Evolutionary conservation across 2,888 invertebrate species (phyloP), one percentile per base, ranked within the genome.

Genomic region (Platycnemis pennipes): DNA sequence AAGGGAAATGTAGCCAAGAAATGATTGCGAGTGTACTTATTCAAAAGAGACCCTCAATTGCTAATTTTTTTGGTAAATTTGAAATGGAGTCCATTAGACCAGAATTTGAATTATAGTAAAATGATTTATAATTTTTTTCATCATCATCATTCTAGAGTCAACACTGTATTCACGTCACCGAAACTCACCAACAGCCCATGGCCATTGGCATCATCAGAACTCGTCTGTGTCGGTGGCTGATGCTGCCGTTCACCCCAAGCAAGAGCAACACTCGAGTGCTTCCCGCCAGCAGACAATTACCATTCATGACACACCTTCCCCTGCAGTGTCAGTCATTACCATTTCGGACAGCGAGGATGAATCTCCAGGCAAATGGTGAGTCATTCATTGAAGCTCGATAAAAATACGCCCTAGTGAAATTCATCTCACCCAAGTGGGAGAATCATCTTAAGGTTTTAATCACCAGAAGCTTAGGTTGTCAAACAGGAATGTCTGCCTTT

Each of bases 281-380:
- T 46, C 63, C 44, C 96, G 97, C 88, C 98, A 98, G 95, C 99
- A 98, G 96, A 99, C 99, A 31, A 99, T 99, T 96, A 99, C 99
- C 94, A 99, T 99, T 96, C 98, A 99, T 95, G 99, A 99, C 96
- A 99, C 99, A 46, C 99, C 99, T 0, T 99, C 99, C 53, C 99
- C 99, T 4, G 98, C 99, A 88, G 99, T 98, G 94, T 99, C 99
- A 94, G 99, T 99, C 95, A 99, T 99, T 96, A 99, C 99, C 86
- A 99, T 99, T 96, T 99, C 98, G 37, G 99, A 99, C 96, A 99
- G 99, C 95, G 99, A 99, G 96, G 99, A 99, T 96, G 99, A 99
- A 96, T 97, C 97, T 94, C 97, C 97, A 16, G 97, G 96, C n/a
- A 96, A 96, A 94, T 95, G 95, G 95, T 95, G 95, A 94, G 94